Conservation (phyloP, 1,140 invertebrate genomes). For the Drosophila bipectinata region DNA sequence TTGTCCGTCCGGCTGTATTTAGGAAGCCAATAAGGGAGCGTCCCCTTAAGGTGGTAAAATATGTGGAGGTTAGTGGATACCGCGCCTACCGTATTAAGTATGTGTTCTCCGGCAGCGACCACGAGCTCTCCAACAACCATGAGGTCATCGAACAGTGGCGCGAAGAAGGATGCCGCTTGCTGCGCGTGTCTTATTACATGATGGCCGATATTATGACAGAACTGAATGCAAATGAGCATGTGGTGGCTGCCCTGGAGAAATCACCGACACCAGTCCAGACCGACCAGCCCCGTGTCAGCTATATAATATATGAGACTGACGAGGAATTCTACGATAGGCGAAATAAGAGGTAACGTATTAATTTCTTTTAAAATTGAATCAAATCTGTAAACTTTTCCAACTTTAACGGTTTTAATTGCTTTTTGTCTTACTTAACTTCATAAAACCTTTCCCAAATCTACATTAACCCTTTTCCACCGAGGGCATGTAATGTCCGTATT, state of each 20-base stretch:
- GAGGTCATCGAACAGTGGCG: slow-evolving; percentile 13
- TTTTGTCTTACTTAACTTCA: slow-evolving; percentile 3
- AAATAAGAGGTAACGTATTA: neutral
- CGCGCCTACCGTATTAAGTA: slow-evolving; percentile 36
- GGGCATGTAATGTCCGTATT: neutral
- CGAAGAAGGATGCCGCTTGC: neutral
- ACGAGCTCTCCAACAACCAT: slow-evolving; percentile 18
- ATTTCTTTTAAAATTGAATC: neutral
- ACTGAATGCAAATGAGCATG: slow-evolving; percentile 34
- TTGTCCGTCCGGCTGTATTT: neutral
- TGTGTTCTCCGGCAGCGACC: slow-evolving; percentile 25
- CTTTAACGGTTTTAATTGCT: neutral
- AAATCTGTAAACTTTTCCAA: neutral
- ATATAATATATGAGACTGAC: slow-evolving; percentile 40
- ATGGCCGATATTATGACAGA: slow-evolving; percentile 41
- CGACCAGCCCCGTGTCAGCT: slow-evolving; percentile 22
- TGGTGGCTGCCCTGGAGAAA: slow-evolving; percentile 33
- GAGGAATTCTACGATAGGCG: slow-evolving; percentile 14
- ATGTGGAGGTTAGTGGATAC: slow-evolving; percentile 32
- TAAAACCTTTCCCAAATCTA: slow-evolving; percentile 18
- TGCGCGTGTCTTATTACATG: slow-evolving; percentile 50
- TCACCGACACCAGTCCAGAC: neutral
- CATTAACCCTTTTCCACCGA: slow-evolving; percentile 27
- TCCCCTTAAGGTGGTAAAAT: slow-evolving; percentile 4
- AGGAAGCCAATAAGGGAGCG: neutral